These are phyloP conservation scores for Microctenopoma lineatum DNA, from an alignment of 2,797 vertebrate genomes.

Conservation along the genomic window DNA sequence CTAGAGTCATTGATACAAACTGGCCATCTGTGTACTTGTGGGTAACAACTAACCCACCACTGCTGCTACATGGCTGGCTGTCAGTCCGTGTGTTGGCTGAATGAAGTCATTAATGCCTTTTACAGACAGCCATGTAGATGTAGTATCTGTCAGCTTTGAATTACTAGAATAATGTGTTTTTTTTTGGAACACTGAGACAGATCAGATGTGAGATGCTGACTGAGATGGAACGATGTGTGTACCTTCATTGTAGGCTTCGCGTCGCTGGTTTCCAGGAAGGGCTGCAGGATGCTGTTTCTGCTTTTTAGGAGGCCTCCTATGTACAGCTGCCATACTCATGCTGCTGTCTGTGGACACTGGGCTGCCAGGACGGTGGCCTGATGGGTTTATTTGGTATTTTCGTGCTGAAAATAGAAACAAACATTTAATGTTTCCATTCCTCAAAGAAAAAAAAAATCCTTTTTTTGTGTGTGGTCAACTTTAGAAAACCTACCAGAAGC, in stretches of 20 bases:
- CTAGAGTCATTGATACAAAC: conserved; percentile 47
- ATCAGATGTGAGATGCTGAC: too few relatives aligned
- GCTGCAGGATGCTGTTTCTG: conserved; percentile 93
- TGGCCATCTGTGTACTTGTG: conserved; percentile 52
- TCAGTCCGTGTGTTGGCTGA: conserved; percentile 9
- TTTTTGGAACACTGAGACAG: too few relatives aligned
- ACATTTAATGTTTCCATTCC: not conserved
- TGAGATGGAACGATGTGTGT: conserved; percentile 18
- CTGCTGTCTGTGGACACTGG: conserved; percentile 97
- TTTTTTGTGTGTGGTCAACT: not conserved
- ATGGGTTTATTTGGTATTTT: conserved; percentile 91
- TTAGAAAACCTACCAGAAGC: conserved; percentile 63
- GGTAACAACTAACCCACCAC: conserved; percentile 26
- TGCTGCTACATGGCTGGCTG: conserved; percentile 17
- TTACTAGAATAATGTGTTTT: not conserved
- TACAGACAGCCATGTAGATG: not conserved
- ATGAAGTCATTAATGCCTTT: conserved; percentile 2
- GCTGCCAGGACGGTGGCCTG: conserved; percentile 92
- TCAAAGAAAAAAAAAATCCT: not conserved
- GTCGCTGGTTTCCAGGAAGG: conserved; percentile 91
- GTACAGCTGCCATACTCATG: conserved; percentile 93
- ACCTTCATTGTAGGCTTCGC: conserved; percentile 96
- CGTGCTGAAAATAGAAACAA: conserved; percentile 82
- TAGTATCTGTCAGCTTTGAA: not conserved
- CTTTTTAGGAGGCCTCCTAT: conserved; percentile 95